Conservation (phyloP, 2,888 invertebrate species). For the Maniola hyperantus region DNA sequence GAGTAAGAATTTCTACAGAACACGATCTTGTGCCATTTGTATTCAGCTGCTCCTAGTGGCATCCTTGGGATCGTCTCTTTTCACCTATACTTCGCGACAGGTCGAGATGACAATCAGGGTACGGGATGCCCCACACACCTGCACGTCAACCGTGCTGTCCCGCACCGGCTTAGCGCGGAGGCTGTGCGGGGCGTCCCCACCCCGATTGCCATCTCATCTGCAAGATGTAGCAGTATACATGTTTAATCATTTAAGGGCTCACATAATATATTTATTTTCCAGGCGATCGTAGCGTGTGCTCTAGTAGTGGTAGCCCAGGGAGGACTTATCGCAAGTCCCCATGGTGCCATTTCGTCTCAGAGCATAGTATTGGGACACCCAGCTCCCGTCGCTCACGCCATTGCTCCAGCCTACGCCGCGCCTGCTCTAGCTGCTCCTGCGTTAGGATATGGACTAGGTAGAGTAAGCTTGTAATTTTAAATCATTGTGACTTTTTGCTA, state of each 20-base stretch:
- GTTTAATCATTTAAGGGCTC: neutral
- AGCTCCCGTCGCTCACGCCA: conserved; percentile 60
- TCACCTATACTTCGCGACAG: too few species aligned
- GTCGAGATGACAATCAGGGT: too few species aligned
- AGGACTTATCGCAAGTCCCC: conserved; percentile 71
- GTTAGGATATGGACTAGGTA: conserved; percentile 48
- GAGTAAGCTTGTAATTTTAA: conserved; percentile 18
- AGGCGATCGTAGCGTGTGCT: conserved; percentile 64
- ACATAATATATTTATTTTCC: conserved; percentile 27
- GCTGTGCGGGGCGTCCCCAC: too few species aligned
- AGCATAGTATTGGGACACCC: conserved; percentile 68
- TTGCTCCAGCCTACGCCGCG: conserved; percentile 52
- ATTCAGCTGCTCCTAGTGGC: neutral
- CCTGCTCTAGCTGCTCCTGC: conserved; percentile 53
- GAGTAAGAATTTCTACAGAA: neutral
- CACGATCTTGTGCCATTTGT: neutral
- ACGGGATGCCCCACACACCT: too few species aligned
- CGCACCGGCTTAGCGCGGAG: too few species aligned
- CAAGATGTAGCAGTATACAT: too few species aligned
- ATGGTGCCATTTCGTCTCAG: conserved; percentile 71
- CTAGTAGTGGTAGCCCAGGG: conserved; percentile 72
- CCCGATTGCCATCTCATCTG: too few species aligned
- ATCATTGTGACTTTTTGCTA: neutral
- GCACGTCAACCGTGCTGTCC: too few species aligned
- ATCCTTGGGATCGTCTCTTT: neutral